phyloP scores from a whole-genome alignment of 1,140 invertebrate genomes.

The Rhyacophila brunnea region DNA sequence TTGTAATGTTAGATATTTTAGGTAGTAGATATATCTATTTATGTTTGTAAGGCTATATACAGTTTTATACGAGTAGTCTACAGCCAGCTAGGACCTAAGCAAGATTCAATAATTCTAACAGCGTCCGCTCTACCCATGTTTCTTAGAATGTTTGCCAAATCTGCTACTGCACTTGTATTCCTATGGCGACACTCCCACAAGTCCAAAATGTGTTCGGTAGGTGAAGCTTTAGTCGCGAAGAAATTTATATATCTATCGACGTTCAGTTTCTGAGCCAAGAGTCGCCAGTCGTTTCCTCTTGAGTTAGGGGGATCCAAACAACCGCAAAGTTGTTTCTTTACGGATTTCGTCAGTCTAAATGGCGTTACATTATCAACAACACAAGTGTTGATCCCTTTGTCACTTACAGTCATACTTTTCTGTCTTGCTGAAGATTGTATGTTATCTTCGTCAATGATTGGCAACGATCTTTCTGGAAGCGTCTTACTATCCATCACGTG shows the following conservation, averaged over 20 bases:
- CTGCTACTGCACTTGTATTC: slow-evolving; percentile 82
- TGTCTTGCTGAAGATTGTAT: slow-evolving; percentile 43
- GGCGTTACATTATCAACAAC: slow-evolving; percentile 52
- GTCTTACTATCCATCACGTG: slow-evolving; percentile 28
- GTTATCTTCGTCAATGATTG: slow-evolving; percentile 47
- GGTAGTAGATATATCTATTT: too few relatives aligned
- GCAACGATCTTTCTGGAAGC: slow-evolving; percentile 24
- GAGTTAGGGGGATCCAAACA: slow-evolving; percentile 88
- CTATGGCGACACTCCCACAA: slow-evolving; percentile 92
- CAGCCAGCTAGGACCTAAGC: slow-evolving; percentile 76
- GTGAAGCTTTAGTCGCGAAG: slow-evolving; percentile 92
- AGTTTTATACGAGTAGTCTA: slow-evolving; percentile 37
- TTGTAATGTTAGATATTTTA: too few relatives aligned
- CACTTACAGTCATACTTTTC: slow-evolving; percentile 56
- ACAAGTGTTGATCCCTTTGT: slow-evolving; percentile 57
- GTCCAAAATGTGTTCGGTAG: slow-evolving; percentile 94
- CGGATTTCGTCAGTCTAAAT: slow-evolving; percentile 75
- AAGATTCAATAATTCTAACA: slow-evolving; percentile 77
- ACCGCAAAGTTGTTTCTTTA: slow-evolving; percentile 83
- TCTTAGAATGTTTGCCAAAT: slow-evolving; percentile 83
- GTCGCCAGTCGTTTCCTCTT: slow-evolving; percentile 92
- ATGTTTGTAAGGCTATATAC: too few relatives aligned
- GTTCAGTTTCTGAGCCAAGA: slow-evolving; percentile 84
- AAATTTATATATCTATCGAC: slow-evolving; percentile 96
- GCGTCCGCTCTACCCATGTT: slow-evolving; percentile 92